These are phyloP conservation scores for Sturmia bella DNA, from an alignment of 2,888 invertebrate genomes.

Conservation along the genomic window DNA sequence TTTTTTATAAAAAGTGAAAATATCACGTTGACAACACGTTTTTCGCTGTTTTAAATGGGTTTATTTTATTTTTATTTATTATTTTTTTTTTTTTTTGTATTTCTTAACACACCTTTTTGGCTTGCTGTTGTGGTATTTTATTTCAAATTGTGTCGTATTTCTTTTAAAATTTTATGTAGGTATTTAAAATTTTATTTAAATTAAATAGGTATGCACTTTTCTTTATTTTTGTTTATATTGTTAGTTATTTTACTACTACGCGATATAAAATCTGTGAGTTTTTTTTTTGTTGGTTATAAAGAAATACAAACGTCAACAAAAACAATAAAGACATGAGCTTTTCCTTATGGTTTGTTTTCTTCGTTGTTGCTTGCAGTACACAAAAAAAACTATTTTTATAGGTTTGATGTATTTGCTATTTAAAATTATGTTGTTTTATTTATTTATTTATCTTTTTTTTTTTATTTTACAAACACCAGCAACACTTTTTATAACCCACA, in stretches of 20 bases:
- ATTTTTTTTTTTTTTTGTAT: conserved; percentile 13
- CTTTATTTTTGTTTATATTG: background rate
- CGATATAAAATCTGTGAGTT: background rate
- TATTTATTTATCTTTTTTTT: conserved; percentile 38
- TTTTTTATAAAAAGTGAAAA: conserved; percentile 57
- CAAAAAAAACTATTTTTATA: background rate
- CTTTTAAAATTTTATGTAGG: conserved; percentile 26
- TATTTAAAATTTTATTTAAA: conserved; percentile 44
- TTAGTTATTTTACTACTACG: conserved; percentile 1
- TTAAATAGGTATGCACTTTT: conserved; percentile 1
- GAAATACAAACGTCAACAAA: background rate
- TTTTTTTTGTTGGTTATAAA: background rate
- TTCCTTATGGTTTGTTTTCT: conserved; percentile 8
- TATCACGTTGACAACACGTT: conserved; percentile 59
- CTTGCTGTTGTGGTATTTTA: conserved; percentile 33
- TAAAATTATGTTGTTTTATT: conserved; percentile 7
- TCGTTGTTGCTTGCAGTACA: conserved; percentile 43
- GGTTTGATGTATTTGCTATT: background rate
- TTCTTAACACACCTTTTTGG: conserved; percentile 33
- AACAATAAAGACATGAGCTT: conserved; percentile 37
- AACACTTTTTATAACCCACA: conserved; percentile 31
- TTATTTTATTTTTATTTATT: conserved; percentile 5
- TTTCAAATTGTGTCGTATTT: conserved; percentile 58
- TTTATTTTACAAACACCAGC: conserved; percentile 28
- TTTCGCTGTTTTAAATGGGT: background rate